Evolutionary conservation across 2,888 invertebrate species (phyloP).

Genomic region (Drosophila ochracea): DNA sequence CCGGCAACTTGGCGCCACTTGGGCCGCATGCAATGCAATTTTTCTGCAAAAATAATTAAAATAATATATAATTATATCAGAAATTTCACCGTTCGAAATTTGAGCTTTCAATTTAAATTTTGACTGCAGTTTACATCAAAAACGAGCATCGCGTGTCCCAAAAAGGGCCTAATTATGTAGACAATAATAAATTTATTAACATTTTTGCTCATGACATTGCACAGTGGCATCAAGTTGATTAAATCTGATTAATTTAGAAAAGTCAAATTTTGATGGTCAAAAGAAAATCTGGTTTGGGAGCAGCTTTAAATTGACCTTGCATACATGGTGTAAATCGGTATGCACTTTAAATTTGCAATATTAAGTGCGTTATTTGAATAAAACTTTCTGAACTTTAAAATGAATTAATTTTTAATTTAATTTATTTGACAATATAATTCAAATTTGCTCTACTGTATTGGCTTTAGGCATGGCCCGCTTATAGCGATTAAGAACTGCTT

Average conservation of each 20-base stretch:
- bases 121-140: constrained; percentile 13
- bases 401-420: background rate
- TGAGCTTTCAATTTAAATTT: constrained; percentile 40
- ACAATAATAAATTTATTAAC: constrained; percentile 58
- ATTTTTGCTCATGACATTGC: constrained; percentile 48
- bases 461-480: constrained; percentile 23
- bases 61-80: constrained; percentile 60
- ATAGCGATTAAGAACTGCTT: constrained; percentile 59
- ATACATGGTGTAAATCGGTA: too few relatives aligned
- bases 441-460: constrained; percentile 25
- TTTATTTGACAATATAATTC: background rate
- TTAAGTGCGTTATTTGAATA: background rate
- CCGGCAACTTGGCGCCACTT: constrained; percentile 68
- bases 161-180: constrained; percentile 43
- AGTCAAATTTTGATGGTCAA: background rate
- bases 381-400: background rate
- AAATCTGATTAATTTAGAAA: background rate
- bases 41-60: constrained; percentile 69
- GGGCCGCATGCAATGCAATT: constrained; percentile 63
- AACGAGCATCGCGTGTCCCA: constrained; percentile 54
- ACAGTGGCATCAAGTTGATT: constrained; percentile 41
- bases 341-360: background rate
- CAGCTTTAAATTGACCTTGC: background rate
- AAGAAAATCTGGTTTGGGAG: background rate
- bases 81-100: constrained; percentile 53